Conservation (phyloP, 2,113 vertebrate species). For the Pardalotus punctatus region DNA sequence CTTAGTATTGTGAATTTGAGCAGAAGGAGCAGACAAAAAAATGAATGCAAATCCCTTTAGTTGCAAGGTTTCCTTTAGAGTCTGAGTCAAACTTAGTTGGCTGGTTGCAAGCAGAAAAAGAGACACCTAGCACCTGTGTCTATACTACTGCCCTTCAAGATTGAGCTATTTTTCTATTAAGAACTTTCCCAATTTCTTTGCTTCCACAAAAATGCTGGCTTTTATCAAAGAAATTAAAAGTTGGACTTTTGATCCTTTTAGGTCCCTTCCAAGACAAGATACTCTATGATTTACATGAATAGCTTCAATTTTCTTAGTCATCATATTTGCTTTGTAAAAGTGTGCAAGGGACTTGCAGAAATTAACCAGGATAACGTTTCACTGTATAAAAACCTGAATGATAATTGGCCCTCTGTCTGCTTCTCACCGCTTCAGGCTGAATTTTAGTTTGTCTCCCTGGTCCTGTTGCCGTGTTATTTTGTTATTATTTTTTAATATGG, state of each 20-base stretch:
- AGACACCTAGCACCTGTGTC: not conserved
- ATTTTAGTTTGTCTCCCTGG: not conserved
- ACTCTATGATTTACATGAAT: not conserved
- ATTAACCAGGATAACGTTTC: not conserved
- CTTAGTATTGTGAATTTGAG: not conserved
- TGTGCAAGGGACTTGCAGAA: not conserved
- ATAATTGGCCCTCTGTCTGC: not conserved
- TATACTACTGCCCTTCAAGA: not conserved
- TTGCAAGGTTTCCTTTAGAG: not conserved
- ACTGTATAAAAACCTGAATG: not conserved
- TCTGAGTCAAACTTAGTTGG: not conserved
- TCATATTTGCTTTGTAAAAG: not conserved
- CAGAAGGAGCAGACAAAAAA: not conserved
- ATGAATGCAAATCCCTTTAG: not conserved
- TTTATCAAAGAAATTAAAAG: not conserved
- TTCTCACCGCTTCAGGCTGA: not conserved
- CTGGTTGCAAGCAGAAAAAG: not conserved
- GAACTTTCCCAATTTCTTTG: not conserved
- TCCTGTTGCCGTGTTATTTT: not conserved
- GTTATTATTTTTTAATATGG: not conserved
- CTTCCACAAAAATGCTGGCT: not conserved
- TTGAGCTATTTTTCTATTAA: not conserved
- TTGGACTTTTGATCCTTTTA: not conserved
- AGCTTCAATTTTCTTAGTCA: not conserved
- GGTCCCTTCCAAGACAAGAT: not conserved